Evolutionary conservation across 2,113 vertebrate genomes (phyloP), one percentile per base, ranked within the genome.

Genomic region (Gasterosteus aculeatus): DNA sequence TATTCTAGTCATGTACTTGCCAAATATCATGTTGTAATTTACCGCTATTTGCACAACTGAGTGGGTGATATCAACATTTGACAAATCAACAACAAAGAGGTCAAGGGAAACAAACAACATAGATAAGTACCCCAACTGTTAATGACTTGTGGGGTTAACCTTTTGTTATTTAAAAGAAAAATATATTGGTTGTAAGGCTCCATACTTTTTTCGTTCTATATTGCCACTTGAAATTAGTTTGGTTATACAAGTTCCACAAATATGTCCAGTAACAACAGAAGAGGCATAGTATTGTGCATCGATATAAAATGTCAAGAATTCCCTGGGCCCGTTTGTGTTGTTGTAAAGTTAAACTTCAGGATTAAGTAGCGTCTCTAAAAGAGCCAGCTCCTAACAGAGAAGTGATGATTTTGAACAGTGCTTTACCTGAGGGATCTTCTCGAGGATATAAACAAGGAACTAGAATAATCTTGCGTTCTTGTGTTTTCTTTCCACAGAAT

Each of bases 261-360:
- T 29, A 39, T 60, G 38, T 46, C 42, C 33, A 41, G 35, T 14
- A 68, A n/a, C 59, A 73, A 46, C 46, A 80, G 70, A 26, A 33
- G 39, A 71, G 65, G 47, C 69, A 39, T 38, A 42, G 22, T 58
- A 58, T 42, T 8, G 67, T 33, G 42, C 38, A 56, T 35, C 67
- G 63, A 78, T 67, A 39, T 26, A 67, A 78, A 70, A 49, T 63
- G 74, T 74, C 31, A 77, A 39, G 33, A 73, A 80, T 69, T 71
- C 65, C 77, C 73, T 5, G 2, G 60, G 70, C 72, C 22, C 39
- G 19, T 18, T 56, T 61, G 19, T 44, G 53, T 71, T 81, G 31
- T 62, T 63, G 49, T 79, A 42, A 69, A 41, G 75, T 75, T 71
- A 44, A 31, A 31, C 26, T 42, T 49, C 33, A 60, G 69, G 22